These are phyloP conservation scores for Ormyrus pomaceus DNA, from an alignment of 2,888 invertebrate genomes.

Conservation along the genomic window DNA sequence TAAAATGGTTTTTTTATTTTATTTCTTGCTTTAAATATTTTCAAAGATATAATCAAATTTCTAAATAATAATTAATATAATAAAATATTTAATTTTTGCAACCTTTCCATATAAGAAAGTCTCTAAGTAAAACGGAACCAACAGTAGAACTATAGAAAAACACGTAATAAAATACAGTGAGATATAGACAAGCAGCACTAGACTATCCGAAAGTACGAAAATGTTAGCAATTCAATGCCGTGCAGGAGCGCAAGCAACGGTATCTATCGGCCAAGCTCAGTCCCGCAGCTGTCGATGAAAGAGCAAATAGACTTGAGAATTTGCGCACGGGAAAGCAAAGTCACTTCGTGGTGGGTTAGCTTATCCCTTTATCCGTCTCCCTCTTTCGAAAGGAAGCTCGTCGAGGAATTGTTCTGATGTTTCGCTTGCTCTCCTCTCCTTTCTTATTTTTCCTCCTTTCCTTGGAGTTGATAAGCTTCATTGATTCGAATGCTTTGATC, in stretches of 20 bases:
- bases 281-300: not conserved
- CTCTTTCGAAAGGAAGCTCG: not conserved
- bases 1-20: no score
- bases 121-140: not conserved
- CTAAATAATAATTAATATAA: no score
- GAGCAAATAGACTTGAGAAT: slow-evolving; percentile 35
- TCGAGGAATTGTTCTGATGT: slow-evolving; percentile 27
- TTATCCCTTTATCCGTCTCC: slow-evolving; percentile 5
- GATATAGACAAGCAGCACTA: slow-evolving; percentile 1
- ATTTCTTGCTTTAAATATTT: no score
- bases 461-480: no score
- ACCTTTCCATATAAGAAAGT: no score
- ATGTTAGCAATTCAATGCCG: slow-evolving; percentile 22
- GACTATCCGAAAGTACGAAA: slow-evolving; percentile 13
- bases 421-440: slow-evolving; percentile 15
- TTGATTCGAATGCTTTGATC: no score
- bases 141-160: not conserved
- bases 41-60: no score
- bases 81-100: no score
- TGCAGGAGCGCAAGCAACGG: not conserved
- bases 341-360: slow-evolving; percentile 1
- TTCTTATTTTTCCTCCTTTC: slow-evolving; percentile 15
- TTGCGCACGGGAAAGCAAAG: not conserved
- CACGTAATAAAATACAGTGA: not conserved
- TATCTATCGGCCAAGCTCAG: not conserved